Conservation (phyloP, 2,888 invertebrate species). For the Drosophila percnosoma region DNA sequence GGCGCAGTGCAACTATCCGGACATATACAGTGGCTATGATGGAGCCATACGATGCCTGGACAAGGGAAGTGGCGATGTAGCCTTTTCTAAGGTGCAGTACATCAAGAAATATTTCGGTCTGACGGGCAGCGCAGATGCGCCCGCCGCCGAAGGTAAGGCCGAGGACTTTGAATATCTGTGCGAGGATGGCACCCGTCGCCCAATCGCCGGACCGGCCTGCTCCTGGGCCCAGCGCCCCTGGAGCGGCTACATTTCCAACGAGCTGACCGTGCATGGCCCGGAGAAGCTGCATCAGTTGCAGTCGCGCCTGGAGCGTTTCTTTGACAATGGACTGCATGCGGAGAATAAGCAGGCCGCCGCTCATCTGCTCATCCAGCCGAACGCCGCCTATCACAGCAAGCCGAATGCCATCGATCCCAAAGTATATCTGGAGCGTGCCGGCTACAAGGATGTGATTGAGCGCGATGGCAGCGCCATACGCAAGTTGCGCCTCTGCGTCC, state of each 20-base stretch:
- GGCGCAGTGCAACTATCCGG: constrained; percentile 91
- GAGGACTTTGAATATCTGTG: constrained; percentile 91
- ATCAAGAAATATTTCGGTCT: constrained; percentile 92
- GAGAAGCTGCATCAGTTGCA: constrained; percentile 82
- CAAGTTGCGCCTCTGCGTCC: constrained; percentile 89
- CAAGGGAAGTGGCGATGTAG: constrained; percentile 93
- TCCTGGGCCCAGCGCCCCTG: constrained; percentile 95
- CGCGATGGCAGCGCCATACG: constrained; percentile 90
- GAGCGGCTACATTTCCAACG: constrained; percentile 91
- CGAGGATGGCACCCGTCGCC: constrained; percentile 90
- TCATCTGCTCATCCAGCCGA: constrained; percentile 88
- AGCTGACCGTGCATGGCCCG: constrained; percentile 84
- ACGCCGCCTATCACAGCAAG: constrained; percentile 86
- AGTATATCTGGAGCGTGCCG: constrained; percentile 88
- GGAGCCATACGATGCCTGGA: constrained; percentile 93
- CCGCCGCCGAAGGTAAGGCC: constrained; percentile 87
- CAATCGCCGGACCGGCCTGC: constrained; percentile 89
- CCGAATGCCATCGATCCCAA: constrained; percentile 85
- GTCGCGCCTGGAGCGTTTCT: constrained; percentile 83
- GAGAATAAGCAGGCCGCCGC: constrained; percentile 81
- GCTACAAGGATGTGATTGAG: constrained; percentile 90
- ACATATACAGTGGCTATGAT: constrained; percentile 93
- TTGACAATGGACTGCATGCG: constrained; percentile 81
- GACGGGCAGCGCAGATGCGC: constrained; percentile 85
- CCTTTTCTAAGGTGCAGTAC: constrained; percentile 93